Conservation (phyloP, 2,113 vertebrate genomes). For the Cephalophus harveyi region DNA sequence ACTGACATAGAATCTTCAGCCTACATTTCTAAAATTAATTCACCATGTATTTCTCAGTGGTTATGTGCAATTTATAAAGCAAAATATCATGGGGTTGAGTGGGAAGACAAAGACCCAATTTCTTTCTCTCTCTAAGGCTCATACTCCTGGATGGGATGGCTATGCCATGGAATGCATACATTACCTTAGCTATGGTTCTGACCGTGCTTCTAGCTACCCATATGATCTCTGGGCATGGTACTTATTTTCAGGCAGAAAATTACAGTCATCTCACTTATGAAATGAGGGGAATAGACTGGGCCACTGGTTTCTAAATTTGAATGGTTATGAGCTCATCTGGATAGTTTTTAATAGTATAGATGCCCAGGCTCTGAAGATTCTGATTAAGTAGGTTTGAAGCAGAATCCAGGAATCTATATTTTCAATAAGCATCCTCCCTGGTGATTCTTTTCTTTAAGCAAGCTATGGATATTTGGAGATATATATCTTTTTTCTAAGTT, state of each 20-base stretch:
- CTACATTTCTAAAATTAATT: not conserved
- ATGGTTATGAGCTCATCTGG: not conserved
- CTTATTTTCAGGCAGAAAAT: not conserved
- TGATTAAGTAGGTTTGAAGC: not conserved
- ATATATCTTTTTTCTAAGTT: not conserved
- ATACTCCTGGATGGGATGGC: not conserved
- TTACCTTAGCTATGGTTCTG: not conserved
- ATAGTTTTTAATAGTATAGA: not conserved
- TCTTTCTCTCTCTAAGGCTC: not conserved
- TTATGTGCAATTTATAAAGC: not conserved
- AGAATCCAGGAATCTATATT: not conserved
- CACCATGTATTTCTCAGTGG: not conserved
- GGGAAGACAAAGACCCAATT: not conserved
- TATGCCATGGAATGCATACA: not conserved
- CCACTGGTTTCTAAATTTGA: not conserved
- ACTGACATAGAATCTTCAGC: not conserved
- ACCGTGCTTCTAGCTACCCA: not conserved
- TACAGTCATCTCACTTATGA: not conserved
- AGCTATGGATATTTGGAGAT: not conserved
- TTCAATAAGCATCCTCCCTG: not conserved
- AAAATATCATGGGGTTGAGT: not conserved
- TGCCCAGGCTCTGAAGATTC: not conserved
- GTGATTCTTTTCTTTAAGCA: not conserved
- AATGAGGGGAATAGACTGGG: not conserved
- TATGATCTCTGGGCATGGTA: not conserved